Evolutionary conservation across 2,113 vertebrate species (phyloP).

Genomic region (Pimephales promelas): DNA sequence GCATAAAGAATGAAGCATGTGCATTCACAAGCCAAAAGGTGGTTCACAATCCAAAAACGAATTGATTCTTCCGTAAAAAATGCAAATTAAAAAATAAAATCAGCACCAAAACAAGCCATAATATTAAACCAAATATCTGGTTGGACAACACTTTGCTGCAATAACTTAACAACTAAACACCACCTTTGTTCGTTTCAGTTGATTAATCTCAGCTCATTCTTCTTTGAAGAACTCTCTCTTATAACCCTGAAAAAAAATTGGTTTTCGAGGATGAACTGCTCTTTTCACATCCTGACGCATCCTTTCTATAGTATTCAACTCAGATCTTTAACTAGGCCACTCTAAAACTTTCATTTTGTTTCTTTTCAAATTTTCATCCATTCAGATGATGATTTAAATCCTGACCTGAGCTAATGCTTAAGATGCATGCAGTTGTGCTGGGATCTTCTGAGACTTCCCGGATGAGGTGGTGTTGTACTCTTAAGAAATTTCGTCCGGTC

Average conservation of each 20-base stretch:
- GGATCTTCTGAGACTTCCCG: conserved; percentile 4
- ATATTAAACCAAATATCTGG: neutral
- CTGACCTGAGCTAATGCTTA: neutral
- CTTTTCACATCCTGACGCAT: neutral
- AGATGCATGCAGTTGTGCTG: neutral
- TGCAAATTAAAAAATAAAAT: no score
- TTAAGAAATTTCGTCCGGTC: neutral
- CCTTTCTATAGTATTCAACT: conserved; percentile 10
- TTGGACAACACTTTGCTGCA: neutral
- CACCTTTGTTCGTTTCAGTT: neutral
- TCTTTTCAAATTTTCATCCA: neutral
- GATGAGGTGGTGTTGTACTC: neutral
- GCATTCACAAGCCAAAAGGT: neutral
- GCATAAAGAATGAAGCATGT: neutral
- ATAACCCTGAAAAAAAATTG: neutral
- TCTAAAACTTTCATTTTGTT: neutral
- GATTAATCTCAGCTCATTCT: neutral
- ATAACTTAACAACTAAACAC: neutral
- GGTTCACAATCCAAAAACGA: neutral
- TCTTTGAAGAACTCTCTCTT: neutral
- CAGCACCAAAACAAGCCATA: neutral
- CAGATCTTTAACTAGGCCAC: neutral
- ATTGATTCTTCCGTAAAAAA: neutral
- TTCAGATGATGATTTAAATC: neutral
- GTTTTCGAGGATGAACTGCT: neutral